A percentile compares a stretch with the other conserved stretches of the same genome.
phyloP scores from a whole-genome alignment of 2,113 vertebrate species.

The Sardina pilchardus region DNA sequence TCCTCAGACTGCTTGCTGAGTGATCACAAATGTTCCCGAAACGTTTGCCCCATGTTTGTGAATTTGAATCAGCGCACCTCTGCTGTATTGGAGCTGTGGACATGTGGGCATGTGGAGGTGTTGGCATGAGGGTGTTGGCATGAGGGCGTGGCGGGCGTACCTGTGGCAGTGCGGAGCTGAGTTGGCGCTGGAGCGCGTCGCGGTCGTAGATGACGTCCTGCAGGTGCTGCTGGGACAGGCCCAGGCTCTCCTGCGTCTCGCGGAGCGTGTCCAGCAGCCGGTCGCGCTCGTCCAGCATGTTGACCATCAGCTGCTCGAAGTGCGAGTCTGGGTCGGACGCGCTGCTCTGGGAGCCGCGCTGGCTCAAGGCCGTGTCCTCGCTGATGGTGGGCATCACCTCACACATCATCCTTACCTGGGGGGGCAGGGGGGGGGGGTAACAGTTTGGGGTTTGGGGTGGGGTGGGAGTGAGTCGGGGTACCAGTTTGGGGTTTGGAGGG shows the following conservation, averaged over 20 bases:
- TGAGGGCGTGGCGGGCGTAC: no score
- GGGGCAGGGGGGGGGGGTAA: neutral
- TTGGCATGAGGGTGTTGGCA: neutral
- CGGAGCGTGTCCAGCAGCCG: slow-evolving; percentile 95
- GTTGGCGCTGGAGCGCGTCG: slow-evolving; percentile 94
- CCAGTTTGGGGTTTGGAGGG: no score
- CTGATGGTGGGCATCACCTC: slow-evolving; percentile 99
- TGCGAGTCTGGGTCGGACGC: slow-evolving; percentile 96
- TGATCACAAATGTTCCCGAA: no score
- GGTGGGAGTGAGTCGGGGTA: neutral
- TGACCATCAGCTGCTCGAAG: slow-evolving; percentile 99
- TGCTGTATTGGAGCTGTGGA: neutral
- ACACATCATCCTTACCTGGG: slow-evolving; percentile 93
- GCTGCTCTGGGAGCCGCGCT: slow-evolving; percentile 96
- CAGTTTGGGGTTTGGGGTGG: no score
- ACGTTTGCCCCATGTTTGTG: no score
- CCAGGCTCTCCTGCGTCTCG: slow-evolving; percentile 97
- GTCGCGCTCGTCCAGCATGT: slow-evolving; percentile 98
- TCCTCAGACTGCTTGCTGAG: no score
- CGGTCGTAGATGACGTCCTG: slow-evolving; percentile 97
- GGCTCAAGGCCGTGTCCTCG: slow-evolving; percentile 97
- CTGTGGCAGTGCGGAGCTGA: slow-evolving; percentile 97
- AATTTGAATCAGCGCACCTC: no score
- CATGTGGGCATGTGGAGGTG: neutral
- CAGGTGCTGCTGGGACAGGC: slow-evolving; percentile 90